Evolutionary conservation across 2,113 vertebrate species (phyloP), one percentile per base, ranked within the genome.

Genomic region (Mirounga angustirostris): DNA sequence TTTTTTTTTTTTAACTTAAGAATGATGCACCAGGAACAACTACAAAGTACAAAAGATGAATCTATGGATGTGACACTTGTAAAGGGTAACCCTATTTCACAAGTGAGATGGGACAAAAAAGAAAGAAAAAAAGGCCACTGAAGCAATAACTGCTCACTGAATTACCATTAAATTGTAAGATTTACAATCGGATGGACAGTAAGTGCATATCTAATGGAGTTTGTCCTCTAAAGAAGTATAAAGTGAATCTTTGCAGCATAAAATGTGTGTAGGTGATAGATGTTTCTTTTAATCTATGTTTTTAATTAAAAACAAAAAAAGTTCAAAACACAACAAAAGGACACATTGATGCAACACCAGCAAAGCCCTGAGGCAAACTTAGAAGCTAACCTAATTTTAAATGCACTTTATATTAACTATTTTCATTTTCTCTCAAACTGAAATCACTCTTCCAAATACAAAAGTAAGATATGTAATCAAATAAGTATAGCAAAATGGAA

Each of bases 1-100:
- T 98, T 97, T 97, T 98, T 98, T 98, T 98, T 98, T 98, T 98
- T 97, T 40, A 88, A 86, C 98, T 98, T 98, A 98, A 98, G 98
- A 99, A 98, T 98, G 98, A 98, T 98, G 97, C 97, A 98, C 97
- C 98, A 98, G 98, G 98, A 99, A 98, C 98, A 98, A 98, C 98
- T 98, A 98, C 98, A 98, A 97, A 98, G 98, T 98, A 98, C 98
- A 98, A 99, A 98, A 99, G 98, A 99, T 99, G 98, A 99, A 99
- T 99, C 98, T 99, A 98, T 97, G 98, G 98, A 98, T 98, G 98
- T 98, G 99, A 98, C 99, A 99, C 99, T 99, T 99, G 98, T 98
- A 99, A 99, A 99, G 99, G 98, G 99, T 99, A 99, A 99, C 99
- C 98, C 99, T 99, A 99, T 99, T 99, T 99, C 99, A 99, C 98